Conservation (phyloP, 2,113 vertebrate genomes). For the Toxotes jaculatrix region DNA sequence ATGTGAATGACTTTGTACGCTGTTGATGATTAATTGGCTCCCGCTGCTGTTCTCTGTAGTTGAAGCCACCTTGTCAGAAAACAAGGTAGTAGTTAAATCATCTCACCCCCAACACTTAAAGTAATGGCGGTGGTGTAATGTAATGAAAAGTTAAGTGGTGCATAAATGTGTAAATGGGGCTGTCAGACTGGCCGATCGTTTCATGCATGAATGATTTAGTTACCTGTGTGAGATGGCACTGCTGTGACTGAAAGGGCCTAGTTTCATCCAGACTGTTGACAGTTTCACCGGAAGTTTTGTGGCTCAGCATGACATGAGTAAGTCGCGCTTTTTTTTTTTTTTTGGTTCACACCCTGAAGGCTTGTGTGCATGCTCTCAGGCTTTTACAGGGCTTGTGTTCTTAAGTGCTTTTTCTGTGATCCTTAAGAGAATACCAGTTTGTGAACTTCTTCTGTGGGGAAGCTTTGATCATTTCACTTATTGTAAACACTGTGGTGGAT, state of each 20-base stretch:
- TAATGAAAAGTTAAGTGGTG: not conserved
- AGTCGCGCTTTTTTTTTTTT: not conserved
- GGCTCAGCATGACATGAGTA: constrained; percentile 44
- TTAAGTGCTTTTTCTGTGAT: not conserved
- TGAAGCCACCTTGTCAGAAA: not conserved
- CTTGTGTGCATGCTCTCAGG: constrained; percentile 3
- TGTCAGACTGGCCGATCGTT: not conserved
- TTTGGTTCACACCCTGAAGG: constrained; percentile 9
- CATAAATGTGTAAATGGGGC: not conserved
- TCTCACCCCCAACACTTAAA: not conserved
- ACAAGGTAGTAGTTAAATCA: not conserved
- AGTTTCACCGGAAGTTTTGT: constrained; percentile 63
- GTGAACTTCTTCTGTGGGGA: not conserved
- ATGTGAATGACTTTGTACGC: not conserved
- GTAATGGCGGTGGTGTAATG: constrained; percentile 4
- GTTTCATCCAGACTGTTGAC: constrained; percentile 37
- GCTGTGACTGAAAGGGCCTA: not conserved
- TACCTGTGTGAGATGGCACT: accelerated
- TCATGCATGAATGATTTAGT: not conserved
- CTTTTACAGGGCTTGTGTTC: constrained; percentile 1
- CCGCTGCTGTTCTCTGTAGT: not conserved
- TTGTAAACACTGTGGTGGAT: not conserved
- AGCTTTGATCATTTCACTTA: not conserved
- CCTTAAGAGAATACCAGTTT: not conserved
- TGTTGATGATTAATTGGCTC: constrained; percentile 40